Percentiles rank a stretch among this genome's conserved stretches.
phyloP scores from a whole-genome alignment of 1,140 invertebrate genomes.

The Caenorhabditis inopinata region DNA sequence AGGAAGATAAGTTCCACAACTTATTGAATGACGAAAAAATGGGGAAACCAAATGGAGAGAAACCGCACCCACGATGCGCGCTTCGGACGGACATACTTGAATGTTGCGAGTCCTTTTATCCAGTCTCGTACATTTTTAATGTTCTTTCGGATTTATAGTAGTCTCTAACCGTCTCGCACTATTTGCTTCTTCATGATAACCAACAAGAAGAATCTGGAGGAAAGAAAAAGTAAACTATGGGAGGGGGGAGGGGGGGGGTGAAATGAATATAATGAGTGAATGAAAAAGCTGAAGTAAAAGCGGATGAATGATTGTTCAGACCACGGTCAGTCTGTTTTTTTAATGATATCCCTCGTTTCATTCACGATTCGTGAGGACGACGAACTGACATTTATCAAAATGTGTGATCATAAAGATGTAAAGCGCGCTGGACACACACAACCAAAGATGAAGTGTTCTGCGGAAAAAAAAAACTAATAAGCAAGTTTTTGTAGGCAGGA shows the following conservation, averaged over 20 bases:
- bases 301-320: constrained; percentile 26
- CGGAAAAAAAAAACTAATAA: background rate
- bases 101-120: background rate
- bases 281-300: constrained; percentile 13
- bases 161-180: background rate
- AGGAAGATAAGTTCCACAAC: too few relatives aligned
- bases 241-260: background rate
- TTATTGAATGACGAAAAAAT: too few relatives aligned
- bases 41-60: background rate
- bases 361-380: constrained; percentile 11
- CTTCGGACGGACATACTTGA: background rate
- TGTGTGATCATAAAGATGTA: constrained; percentile 19
- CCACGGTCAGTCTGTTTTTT: constrained; percentile 8
- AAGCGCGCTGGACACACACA: constrained; percentile 10
- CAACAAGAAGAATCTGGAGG: too few relatives aligned
- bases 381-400: constrained; percentile 26
- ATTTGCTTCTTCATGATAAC: background rate
- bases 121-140: background rate
- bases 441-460: background rate
- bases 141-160: constrained; percentile 4
- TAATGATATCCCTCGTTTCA: background rate
- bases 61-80: constrained; percentile 12
- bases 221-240: background rate
- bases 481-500: background rate
- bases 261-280: background rate